These are phyloP conservation scores for Lepidonotus clava DNA, from an alignment of 2,888 invertebrate species.

Conservation along the genomic window DNA sequence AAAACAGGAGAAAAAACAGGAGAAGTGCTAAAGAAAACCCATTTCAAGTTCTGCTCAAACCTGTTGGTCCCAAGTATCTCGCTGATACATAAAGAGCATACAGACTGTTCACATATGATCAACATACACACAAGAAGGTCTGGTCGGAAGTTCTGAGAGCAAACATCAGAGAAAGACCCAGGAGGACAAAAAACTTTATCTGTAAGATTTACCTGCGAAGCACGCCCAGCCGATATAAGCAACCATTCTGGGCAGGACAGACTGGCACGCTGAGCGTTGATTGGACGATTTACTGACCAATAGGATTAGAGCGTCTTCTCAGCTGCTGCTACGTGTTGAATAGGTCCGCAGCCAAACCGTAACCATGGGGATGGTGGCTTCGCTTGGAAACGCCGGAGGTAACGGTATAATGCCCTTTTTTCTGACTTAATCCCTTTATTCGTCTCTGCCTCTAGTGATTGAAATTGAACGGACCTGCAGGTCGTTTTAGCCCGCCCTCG, in stretches of 20 bases:
- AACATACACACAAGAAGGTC: background rate
- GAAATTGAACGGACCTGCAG: no score
- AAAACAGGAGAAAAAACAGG: background rate
- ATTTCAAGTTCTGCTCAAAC: background rate
- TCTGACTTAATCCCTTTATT: no score
- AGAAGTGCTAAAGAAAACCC: background rate
- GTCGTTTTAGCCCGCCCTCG: no score
- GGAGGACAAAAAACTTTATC: background rate
- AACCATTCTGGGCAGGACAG: background rate
- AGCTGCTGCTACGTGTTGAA: background rate
- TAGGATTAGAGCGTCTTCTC: background rate
- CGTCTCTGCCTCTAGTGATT: no score
- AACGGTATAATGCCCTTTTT: background rate
- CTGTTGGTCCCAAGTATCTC: background rate
- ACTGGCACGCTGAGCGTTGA: background rate
- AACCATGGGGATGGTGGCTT: constrained; percentile 10
- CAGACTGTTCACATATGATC: constrained; percentile 32
- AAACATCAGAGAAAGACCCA: background rate
- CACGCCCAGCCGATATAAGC: background rate
- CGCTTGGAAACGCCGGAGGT: constrained; percentile 10
- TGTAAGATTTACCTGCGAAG: background rate
- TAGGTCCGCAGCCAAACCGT: background rate
- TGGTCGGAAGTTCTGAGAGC: background rate
- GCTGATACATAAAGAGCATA: background rate
- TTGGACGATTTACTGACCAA: constrained; percentile 4